Evolutionary conservation across 2,888 invertebrate species (phyloP).

Genomic region (Cyaniris semiargus): DNA sequence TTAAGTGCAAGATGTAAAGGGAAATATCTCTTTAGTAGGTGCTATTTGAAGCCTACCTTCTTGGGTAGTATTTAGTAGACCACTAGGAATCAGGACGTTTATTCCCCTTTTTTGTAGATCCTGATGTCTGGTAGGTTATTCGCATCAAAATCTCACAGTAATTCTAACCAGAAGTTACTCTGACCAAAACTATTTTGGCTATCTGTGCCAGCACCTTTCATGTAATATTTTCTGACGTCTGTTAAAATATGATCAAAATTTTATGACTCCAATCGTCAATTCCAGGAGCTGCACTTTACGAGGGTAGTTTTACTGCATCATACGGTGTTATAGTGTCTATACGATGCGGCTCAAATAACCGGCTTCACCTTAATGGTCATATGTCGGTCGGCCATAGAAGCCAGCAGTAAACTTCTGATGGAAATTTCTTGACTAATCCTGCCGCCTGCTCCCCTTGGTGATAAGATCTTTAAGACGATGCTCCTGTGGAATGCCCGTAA

Average conservation of each 20-base stretch:
- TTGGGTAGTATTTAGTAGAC: too few species aligned
- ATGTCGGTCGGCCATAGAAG: not conserved
- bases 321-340: not conserved
- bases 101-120: too few species aligned
- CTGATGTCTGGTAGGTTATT: too few species aligned
- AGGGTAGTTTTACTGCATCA: not conserved
- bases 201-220: not conserved
- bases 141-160: too few species aligned
- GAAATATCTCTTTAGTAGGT: too few species aligned
- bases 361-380: not conserved
- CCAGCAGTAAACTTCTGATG: not conserved
- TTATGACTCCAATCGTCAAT: conserved; percentile 8
- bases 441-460: not conserved
- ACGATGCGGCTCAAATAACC: not conserved
- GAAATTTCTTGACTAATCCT: not conserved
- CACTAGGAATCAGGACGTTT: too few species aligned
- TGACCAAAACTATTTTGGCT: not conserved
- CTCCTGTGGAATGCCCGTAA: too few species aligned
- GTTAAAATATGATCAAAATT: conserved; percentile 18
- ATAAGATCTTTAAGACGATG: not conserved
- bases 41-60: not conserved
- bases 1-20: too few species aligned
- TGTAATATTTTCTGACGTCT: not conserved
- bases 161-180: not conserved
- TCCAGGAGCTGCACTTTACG: conserved; percentile 11